Evolutionary conservation across 2,113 vertebrate genomes (phyloP), one percentile per base, ranked within the genome.

Genomic region (Helogale parvula): DNA sequence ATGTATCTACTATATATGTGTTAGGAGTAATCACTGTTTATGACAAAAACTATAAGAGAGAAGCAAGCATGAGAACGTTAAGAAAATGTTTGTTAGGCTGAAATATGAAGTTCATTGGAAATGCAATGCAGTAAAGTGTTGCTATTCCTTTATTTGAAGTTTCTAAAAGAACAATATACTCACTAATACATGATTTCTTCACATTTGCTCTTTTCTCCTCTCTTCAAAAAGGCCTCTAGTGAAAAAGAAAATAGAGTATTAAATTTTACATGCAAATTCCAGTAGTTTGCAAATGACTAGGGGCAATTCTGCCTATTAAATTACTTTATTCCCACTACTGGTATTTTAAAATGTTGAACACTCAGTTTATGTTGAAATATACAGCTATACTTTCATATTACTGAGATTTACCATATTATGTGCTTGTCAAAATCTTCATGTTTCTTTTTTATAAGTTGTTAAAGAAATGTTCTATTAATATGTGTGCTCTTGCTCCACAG

Each of bases 251-350:
- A 83, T 82, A 88, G 69, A 79, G 7, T 90, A 80, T 93, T 96
- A 94, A 86, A 97, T 97, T 97, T 94, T 95, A 92, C 47, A 92
- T 96, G 92, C 65, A 95, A 93, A 96, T 95, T 92, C 86, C 63
- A 94, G 88, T 86, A 96, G 68, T 87, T 97, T 96, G 77, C 52
- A 94, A 93, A 86, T 93, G 50, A 96, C 94, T 94, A 60, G 57
- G 69, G 80, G 52, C 79, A 96, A 87, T 93, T 97, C 81, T 97
- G 41, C 68, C 57, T 93, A 83, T 88, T 97, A 93, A 88, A 81
- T 94, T 83, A 91, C 90, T 91, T 89, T 96, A 89, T 93, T 96
- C 69, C 89, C 68, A 93, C 60, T 87, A 90, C n/a, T 97, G 80
- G 25, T 93, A 91, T 96, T 97, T 98, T 96, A 80, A 89, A 89